These are phyloP conservation scores for Calosoma granatense DNA, from an alignment of 1,140 invertebrate species.

Conservation along the genomic window DNA sequence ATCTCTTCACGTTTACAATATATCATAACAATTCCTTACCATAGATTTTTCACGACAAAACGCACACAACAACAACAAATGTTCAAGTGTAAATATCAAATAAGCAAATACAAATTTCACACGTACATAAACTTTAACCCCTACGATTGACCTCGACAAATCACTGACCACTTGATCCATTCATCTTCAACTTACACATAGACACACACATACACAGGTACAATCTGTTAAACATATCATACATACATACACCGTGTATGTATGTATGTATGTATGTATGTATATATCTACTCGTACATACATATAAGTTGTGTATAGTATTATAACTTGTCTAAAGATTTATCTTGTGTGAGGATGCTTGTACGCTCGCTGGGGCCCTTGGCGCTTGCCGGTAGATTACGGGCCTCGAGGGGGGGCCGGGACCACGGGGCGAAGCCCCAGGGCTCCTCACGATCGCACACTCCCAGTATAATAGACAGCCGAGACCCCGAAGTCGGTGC, in stretches of 20 bases:
- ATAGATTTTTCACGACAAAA: too few relatives aligned
- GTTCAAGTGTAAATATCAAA: too few relatives aligned
- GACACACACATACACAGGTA: not conserved
- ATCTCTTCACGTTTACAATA: too few relatives aligned
- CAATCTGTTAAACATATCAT: not conserved
- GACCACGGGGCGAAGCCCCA: not conserved
- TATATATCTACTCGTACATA: constrained; percentile 13
- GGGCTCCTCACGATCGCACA: not conserved
- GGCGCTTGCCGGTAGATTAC: not conserved
- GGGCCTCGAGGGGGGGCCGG: not conserved
- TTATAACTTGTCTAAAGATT: too few relatives aligned
- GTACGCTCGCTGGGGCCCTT: too few relatives aligned
- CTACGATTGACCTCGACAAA: not conserved
- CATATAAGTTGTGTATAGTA: too few relatives aligned
- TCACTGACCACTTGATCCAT: not conserved
- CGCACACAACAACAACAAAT: too few relatives aligned
- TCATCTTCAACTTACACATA: not conserved
- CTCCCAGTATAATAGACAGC: not conserved
- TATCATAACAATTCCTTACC: too few relatives aligned
- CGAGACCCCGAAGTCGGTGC: not conserved
- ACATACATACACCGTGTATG: not conserved
- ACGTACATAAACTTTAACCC: too few relatives aligned
- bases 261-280: constrained; percentile 7
- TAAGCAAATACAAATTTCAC: too few relatives aligned
- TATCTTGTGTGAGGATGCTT: not conserved